Conservation (phyloP, 2,888 invertebrate species). For the Drosophila ezoana region DNA sequence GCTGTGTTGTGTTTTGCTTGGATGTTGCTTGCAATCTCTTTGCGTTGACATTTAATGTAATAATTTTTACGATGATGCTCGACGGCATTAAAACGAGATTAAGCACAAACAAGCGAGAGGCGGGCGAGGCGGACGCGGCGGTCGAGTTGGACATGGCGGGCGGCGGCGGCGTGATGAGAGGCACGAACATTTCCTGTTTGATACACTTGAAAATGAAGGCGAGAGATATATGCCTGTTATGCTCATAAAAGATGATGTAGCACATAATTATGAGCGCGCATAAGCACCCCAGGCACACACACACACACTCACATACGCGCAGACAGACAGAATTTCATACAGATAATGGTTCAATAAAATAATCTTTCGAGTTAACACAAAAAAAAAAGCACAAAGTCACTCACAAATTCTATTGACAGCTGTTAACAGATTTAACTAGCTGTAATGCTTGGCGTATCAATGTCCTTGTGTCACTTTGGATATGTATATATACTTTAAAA, state of each 20-base stretch:
- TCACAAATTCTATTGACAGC: slow-evolving; percentile 15
- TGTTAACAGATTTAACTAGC: slow-evolving; percentile 1
- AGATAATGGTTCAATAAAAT: slow-evolving; percentile 49
- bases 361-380: slow-evolving; percentile 24
- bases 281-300: slow-evolving; percentile 26
- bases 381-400: slow-evolving; percentile 10
- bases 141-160: not conserved
- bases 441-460: not conserved
- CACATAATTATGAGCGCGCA: slow-evolving; percentile 69
- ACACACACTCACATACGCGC: not conserved
- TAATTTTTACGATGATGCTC: slow-evolving; percentile 80
- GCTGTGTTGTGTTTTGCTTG: slow-evolving; percentile 33
- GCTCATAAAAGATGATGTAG: slow-evolving; percentile 77
- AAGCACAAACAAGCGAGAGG: slow-evolving; percentile 75
- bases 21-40: slow-evolving; percentile 40
- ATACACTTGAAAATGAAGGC: slow-evolving; percentile 69
- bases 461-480: not conserved
- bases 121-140: not conserved
- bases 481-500: too few relatives aligned
- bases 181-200: slow-evolving; percentile 51
- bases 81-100: slow-evolving; percentile 79
- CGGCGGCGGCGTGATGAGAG: slow-evolving; percentile 3
- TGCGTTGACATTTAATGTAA: slow-evolving; percentile 79
- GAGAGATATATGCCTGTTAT: slow-evolving; percentile 45
- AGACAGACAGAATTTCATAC: slow-evolving; percentile 10